Evolutionary conservation across 2,797 vertebrate species (phyloP).

Genomic region (Holocentrus rufus): DNA sequence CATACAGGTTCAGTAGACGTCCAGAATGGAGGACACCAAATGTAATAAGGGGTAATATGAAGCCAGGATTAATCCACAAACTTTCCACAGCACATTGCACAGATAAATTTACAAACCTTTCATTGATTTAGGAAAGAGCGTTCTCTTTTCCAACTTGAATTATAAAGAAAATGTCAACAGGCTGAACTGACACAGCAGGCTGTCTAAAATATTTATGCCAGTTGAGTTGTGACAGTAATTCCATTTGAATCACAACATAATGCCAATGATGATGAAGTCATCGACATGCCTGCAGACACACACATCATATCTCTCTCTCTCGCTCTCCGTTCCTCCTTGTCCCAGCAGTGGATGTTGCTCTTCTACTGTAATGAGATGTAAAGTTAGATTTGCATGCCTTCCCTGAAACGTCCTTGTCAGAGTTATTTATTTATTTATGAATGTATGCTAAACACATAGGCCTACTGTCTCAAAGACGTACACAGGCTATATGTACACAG

Average conservation of each 20-base stretch:
- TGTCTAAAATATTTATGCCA: conserved; percentile 50
- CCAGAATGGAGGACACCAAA: background rate
- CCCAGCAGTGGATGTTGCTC: conserved; percentile 5
- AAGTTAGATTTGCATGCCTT: conserved; percentile 38
- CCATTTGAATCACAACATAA: conserved; percentile 46
- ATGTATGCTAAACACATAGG: conserved; percentile 34
- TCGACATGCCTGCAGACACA: conserved; percentile 23
- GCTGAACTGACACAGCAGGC: conserved; percentile 43
- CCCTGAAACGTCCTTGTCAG: conserved; percentile 27
- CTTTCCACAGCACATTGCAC: background rate
- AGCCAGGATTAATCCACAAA: too few relatives aligned
- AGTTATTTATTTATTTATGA: conserved; percentile 42
- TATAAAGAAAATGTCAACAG: conserved; percentile 5
- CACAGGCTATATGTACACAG: background rate
- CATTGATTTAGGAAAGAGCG: background rate
- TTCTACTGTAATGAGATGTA: conserved; percentile 38
- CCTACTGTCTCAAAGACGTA: conserved; percentile 38
- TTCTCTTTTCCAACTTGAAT: background rate
- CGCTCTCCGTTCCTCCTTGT: background rate
- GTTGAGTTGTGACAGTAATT: conserved; percentile 55
- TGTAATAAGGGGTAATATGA: too few relatives aligned
- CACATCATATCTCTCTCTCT: background rate
- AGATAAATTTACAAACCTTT: conserved; percentile 9
- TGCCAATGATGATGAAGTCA: conserved; percentile 18
- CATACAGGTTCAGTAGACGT: too few relatives aligned